Conservation (phyloP, 2,113 vertebrate species). For the Isurus oxyrinchus region DNA sequence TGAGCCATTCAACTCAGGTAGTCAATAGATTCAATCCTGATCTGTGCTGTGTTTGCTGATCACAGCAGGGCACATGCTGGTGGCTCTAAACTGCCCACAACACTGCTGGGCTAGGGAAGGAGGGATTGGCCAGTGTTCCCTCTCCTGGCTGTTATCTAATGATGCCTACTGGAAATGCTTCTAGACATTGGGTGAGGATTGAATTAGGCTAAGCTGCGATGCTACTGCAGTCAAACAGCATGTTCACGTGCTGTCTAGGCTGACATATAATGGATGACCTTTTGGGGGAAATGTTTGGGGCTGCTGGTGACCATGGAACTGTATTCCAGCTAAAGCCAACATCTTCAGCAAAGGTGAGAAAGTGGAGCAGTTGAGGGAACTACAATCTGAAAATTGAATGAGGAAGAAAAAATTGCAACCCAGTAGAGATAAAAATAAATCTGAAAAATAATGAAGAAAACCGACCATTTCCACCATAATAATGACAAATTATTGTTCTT, state of each 20-base stretch:
- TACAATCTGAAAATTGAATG: neutral
- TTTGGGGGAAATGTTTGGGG: neutral
- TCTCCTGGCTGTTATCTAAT: neutral
- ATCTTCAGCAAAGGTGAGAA: neutral
- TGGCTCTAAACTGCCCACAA: no score
- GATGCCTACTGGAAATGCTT: neutral
- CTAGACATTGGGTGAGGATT: neutral
- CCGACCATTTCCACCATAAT: neutral
- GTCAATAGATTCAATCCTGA: neutral
- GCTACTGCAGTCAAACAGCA: neutral
- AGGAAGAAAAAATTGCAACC: neutral
- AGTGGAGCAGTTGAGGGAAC: neutral
- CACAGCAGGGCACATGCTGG: neutral
- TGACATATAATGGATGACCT: neutral
- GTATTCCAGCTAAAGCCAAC: neutral
- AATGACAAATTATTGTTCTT: conserved; percentile 32
- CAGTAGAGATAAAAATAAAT: neutral
- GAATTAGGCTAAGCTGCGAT: neutral
- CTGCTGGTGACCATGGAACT: neutral
- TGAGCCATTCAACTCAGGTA: neutral
- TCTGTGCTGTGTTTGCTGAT: neutral
- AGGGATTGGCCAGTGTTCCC: neutral
- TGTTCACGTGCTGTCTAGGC: neutral
- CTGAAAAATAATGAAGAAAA: conserved; percentile 13
- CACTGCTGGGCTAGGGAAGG: neutral